These are phyloP conservation scores for Ailurus styani DNA, from an alignment of 2,113 vertebrate genomes.

Conservation along the genomic window DNA sequence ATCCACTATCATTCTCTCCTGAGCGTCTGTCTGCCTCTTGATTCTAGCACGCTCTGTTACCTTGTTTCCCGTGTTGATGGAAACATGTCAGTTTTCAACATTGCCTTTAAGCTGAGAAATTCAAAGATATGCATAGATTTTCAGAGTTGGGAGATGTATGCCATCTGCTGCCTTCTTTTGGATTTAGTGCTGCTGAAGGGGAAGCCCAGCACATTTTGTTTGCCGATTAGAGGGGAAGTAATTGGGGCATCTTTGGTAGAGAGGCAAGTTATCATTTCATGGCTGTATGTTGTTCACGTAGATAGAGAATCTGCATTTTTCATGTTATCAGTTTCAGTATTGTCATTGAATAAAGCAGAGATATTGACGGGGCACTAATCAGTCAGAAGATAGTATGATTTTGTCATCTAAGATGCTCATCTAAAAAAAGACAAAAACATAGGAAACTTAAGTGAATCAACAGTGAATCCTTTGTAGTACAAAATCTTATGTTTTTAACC, in stretches of 20 bases:
- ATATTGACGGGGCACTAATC: not conserved
- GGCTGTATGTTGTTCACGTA: not conserved
- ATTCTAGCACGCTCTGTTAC: not conserved
- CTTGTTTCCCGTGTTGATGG: not conserved
- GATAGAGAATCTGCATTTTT: not conserved
- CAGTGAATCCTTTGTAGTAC: not conserved
- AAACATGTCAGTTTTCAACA: conserved; percentile 18
- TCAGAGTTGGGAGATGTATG: not conserved
- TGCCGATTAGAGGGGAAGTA: conserved; percentile 16
- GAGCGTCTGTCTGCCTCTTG: not conserved
- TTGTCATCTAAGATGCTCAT: not conserved
- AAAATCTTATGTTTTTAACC: not conserved
- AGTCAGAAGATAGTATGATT: not conserved
- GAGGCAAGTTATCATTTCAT: conserved; percentile 27
- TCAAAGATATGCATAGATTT: conserved; percentile 32
- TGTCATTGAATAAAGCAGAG: not conserved
- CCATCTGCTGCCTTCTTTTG: conserved; percentile 34
- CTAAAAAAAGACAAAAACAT: not conserved
- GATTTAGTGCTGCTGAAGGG: not conserved
- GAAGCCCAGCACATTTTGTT: not conserved
- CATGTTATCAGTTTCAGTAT: not conserved
- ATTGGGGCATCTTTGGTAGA: not conserved
- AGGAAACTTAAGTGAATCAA: not conserved
- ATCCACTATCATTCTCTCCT: not conserved
- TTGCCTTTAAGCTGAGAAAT: conserved; percentile 28